phyloP scores from a whole-genome alignment of 2,113 vertebrate species.

The Anoplopoma fimbria region DNA sequence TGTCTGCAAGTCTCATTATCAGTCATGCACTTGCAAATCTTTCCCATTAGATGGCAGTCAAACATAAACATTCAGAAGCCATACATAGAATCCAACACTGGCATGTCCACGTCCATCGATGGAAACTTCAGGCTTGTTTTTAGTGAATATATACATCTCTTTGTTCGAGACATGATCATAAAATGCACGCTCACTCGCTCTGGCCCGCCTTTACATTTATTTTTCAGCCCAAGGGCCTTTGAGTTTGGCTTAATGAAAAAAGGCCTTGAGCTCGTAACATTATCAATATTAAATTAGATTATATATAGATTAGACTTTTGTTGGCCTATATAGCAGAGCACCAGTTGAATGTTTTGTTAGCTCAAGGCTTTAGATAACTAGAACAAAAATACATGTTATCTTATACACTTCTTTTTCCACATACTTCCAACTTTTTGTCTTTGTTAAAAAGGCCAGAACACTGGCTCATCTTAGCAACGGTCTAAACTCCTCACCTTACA shows the following conservation, averaged over 20 bases:
- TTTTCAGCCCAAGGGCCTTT: slow-evolving; percentile 20
- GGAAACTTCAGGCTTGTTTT: slow-evolving; percentile 12
- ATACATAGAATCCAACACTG: neutral
- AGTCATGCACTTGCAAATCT: neutral
- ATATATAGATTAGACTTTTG: too few species aligned
- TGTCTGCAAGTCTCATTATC: neutral
- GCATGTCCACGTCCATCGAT: neutral
- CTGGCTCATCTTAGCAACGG: neutral
- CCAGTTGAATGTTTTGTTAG: slow-evolving; percentile 15
- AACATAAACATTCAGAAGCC: slow-evolving; percentile 43
- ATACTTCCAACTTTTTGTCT: neutral
- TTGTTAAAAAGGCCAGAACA: neutral
- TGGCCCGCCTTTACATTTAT: slow-evolving; percentile 31
- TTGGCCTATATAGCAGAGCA: slow-evolving; percentile 36
- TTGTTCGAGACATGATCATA: slow-evolving; percentile 31
- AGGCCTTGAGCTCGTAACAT: slow-evolving; percentile 48
- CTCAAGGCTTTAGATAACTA: slow-evolving; percentile 1
- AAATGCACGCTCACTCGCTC: slow-evolving; percentile 29
- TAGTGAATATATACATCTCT: slow-evolving; percentile 26
- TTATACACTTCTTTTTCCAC: neutral
- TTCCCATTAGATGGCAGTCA: slow-evolving; percentile 76
- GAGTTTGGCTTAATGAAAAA: slow-evolving; percentile 50
- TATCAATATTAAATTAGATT: slow-evolving; percentile 66
- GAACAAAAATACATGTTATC: neutral
- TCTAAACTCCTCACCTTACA: slow-evolving; percentile 5